Evolutionary conservation across 92 coral and sea anemone genomes (phyloP).

Genomic region (Actinernus sp.): DNA sequence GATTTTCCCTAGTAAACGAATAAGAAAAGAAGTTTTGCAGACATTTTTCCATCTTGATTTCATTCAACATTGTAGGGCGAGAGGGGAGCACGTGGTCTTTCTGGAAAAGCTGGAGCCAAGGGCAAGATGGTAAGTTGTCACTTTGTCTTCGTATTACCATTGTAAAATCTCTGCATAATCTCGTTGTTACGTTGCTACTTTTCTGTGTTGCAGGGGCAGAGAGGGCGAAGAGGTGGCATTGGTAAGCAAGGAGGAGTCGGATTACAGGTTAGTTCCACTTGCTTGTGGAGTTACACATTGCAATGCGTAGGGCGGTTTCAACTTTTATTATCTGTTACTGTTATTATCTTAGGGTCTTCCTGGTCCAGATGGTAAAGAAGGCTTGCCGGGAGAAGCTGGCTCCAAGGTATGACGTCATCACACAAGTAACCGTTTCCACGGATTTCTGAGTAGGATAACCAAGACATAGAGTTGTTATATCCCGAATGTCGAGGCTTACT

Average conservation of each 20-base stretch:
- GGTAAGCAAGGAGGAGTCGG: neutral
- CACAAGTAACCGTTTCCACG: too few relatives aligned
- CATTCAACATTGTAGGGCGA: conserved; percentile 24
- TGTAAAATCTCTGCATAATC: too few relatives aligned
- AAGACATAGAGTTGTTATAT: too few relatives aligned
- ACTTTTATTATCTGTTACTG: too few relatives aligned
- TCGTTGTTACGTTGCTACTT: neutral
- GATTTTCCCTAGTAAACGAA: too few relatives aligned
- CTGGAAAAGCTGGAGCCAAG: conserved; percentile 48
- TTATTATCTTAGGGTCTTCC: conserved; percentile 75
- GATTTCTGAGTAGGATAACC: too few relatives aligned
- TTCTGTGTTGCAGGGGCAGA: neutral
- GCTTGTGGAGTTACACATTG: too few relatives aligned
- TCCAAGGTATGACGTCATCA: conserved; percentile 75
- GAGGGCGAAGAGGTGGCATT: neutral
- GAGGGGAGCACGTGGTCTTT: conserved; percentile 34
- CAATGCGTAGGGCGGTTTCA: too few relatives aligned
- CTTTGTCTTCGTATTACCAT: too few relatives aligned
- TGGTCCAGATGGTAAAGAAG: conserved; percentile 64
- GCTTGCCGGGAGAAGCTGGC: conserved; percentile 62
- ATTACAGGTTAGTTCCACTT: neutral
- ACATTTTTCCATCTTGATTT: neutral
- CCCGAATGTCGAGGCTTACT: too few relatives aligned
- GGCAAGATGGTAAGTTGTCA: conserved; percentile 37
- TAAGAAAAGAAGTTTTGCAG: neutral